Base-by-base conservation (phyloP, 2,113 vertebrate species). In the Leucopsar rothschildi region DNA sequence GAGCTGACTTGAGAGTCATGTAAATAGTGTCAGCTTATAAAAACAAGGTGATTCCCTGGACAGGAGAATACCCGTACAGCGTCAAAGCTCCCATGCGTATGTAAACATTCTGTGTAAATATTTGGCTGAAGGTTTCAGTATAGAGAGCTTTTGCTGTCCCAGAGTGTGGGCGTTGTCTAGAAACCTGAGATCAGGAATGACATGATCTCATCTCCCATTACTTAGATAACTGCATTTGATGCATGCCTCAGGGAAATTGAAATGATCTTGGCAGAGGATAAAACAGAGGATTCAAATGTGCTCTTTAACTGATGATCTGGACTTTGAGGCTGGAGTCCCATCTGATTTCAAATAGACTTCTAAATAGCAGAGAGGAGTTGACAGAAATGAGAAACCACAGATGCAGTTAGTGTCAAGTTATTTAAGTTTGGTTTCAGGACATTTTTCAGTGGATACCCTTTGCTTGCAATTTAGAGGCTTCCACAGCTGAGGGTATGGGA, bases 281-380 rank as follows among this genome's bases (percentile, higher is more conserved):
- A 95, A 95, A 94, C 90, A 85, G 55, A 91, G 94, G 96, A 95
- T 95, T 93, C 94, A 95, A 95, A 94, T 95, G 93, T 95, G 75
- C 84, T 94, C 95, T 96, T 96, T 96, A 95, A 87, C 84, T 92
- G 94, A 86, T 91, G 94, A 95, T 95, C 95, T 95, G 93, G 96
- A 96, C 91, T 96, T 95, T 82, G 82, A 95, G 94, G 93, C 94
- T 92, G 61, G 86, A 94, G 93, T 95, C 94, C 93, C 95, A 80
- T 91, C 84, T 97, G 96, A 95, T 93, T 97, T 95, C 88, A 96
- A 90, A 95, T 97, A 96, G 97, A 96, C 96, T 97, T 94, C 93
- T 91, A 93, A 93, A 90, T 96, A 97, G 95, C 97, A 95, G 93
- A 96, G 94, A 96, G 93, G 71, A 90, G 92, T 61, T 94, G 94